Evolutionary conservation across 2,113 vertebrate species (phyloP).

Genomic region (Podarcis muralis): DNA sequence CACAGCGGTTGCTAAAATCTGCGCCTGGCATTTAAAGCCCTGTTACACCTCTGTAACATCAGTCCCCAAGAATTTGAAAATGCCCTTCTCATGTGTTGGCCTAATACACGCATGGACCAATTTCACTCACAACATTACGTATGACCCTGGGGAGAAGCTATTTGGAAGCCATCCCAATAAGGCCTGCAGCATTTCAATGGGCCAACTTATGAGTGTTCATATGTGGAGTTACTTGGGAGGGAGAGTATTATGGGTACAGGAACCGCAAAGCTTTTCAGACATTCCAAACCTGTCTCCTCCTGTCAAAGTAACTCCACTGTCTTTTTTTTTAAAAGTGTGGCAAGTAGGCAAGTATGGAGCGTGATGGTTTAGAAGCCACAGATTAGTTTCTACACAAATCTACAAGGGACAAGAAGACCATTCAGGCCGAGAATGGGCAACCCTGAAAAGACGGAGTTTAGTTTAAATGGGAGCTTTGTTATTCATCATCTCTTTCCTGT

Average conservation of each 20-base stretch:
- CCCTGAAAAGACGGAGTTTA: background rate
- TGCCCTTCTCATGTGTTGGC: no score
- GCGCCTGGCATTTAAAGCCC: background rate
- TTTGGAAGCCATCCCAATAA: background rate
- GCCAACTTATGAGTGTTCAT: background rate
- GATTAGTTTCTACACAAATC: background rate
- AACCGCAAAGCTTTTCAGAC: background rate
- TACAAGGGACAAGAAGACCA: background rate
- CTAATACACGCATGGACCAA: background rate
- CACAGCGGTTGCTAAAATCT: no score
- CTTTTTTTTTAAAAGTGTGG: background rate
- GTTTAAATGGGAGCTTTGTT: background rate
- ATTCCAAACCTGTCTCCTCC: background rate
- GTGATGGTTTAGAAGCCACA: background rate
- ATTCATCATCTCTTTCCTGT: background rate
- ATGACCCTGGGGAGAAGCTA: background rate
- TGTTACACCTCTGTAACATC: background rate
- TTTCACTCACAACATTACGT: background rate
- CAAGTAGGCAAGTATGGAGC: background rate
- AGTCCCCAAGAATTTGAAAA: background rate
- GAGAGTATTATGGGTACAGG: background rate
- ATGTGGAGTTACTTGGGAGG: background rate
- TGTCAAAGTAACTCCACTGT: background rate
- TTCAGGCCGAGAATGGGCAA: background rate
- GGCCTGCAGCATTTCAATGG: background rate